Percentiles rank a stretch among this genome's conserved stretches.
These are phyloP conservation scores for Musca domestica DNA, from an alignment of 1,140 invertebrate genomes.

Conservation along the genomic window DNA sequence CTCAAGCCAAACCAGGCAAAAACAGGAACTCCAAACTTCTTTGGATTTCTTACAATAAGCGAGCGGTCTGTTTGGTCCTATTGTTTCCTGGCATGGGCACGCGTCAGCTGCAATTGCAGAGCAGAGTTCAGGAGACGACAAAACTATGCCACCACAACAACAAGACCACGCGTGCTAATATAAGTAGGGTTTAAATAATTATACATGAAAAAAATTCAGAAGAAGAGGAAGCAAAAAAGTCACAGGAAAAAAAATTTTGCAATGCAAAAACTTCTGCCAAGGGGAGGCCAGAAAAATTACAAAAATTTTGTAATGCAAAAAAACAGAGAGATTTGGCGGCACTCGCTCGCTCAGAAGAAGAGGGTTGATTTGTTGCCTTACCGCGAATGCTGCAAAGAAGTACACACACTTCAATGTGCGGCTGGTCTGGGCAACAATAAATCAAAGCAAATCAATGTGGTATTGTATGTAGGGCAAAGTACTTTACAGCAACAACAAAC, in stretches of 20 bases:
- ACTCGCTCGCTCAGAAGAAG: neutral
- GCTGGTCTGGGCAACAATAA: conserved; percentile 38
- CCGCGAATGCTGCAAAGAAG: neutral
- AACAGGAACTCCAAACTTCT: neutral
- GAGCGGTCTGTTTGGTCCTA: neutral
- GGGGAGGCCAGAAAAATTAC: neutral
- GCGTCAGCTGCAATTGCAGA: conserved; percentile 15
- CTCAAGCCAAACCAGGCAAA: neutral
- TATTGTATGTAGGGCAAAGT: too few relatives aligned
- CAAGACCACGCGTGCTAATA: conserved; percentile 17
- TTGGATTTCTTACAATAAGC: neutral
- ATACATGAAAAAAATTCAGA: neutral
- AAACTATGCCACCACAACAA: neutral
- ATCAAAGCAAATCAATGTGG: conserved; percentile 52
- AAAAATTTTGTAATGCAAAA: neutral
- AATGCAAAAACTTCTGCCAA: too few relatives aligned
- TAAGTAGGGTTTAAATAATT: neutral
- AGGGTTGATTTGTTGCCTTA: conserved; percentile 11
- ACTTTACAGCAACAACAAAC: too few relatives aligned
- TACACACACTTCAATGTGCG: neutral
- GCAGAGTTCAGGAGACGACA: neutral
- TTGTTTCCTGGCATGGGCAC: neutral
- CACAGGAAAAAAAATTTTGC: neutral
- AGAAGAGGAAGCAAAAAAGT: neutral
- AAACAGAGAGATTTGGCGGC: neutral